Evolutionary conservation across 2,113 vertebrate genomes (phyloP), one percentile per base, ranked within the genome.

Genomic region (Passerina amoena): DNA sequence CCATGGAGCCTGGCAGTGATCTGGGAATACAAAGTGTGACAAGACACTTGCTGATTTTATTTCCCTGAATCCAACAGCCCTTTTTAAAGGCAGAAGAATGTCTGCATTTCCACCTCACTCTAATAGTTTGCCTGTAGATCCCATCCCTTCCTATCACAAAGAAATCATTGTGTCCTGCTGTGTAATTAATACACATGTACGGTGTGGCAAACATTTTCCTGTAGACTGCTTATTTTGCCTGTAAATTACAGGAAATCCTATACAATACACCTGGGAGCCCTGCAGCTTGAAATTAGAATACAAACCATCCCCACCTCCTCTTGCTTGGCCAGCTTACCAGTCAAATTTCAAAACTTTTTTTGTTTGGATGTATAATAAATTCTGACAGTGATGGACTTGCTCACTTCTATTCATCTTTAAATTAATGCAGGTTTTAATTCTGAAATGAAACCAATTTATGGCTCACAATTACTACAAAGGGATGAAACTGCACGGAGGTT

Each of bases 171-270:
- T 97, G 88, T 98, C 98, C 98, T 97, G 97, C 98, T 98, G 97
- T 97, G 98, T 98, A 98, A 98, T 98, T 98, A 98, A 98, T 98
- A 98, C 95, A 5, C 96, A 76, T 93, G 92, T 97, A 98, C 65
- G 93, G 90, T 94, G 96, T 96, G 95, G 96, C 96, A 97, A 98
- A 97, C 92, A 82, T 97, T 95, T 96, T 98, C 94, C 96, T 97
- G 95, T 96, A 97, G 97, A 95, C 98, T 97, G 97, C 97, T 98
- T 98, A 97, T 98, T 98, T 98, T 97, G 96, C 93, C 96, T 96
- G 96, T 97, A 98, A 98, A 98, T 98, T 98, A 95, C 97, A 98
- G 97, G 97, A 98, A 98, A 98, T 98, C 96, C 97, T 97, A 96
- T 97, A 98, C 97, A 97, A 97, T 98, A 96, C 98, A 98, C 97